Base-by-base conservation (phyloP, 2,113 vertebrate species). In the Burhinus bistriatus region DNA sequence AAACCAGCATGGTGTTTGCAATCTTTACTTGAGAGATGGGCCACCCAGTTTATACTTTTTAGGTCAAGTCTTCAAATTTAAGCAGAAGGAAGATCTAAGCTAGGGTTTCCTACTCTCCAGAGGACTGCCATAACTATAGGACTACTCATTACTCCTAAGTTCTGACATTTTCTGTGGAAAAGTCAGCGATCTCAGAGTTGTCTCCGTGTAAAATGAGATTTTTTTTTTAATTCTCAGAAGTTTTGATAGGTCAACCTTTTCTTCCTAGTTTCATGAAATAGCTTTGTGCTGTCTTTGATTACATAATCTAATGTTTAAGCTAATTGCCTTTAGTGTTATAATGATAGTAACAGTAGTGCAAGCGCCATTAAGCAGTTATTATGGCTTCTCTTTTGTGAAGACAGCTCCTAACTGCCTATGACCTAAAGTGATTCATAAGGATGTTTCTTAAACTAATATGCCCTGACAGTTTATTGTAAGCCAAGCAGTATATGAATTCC, bases 361-460 rank as follows among this genome's bases (percentile, higher is more conserved):
- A 85, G 87, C 44, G 69, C 68, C 52, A 80, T 97, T 89, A 95
- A 94, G 61, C 61, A 87, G 66, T 65, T 95, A 26, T 90, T 94
- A 70, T 26, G 21, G 75, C 40, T 91, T 55, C 29, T 64, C 34
- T 70, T 76, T 86, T 72, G 72, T 70, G 57, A 90, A 94, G 55
- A 76, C 51, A 90, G 34, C 47, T 81, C 3, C 1, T 58, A 87
- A 71, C 16, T 85, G 55, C 57, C 78, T 80, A 88, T 20, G 34
- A n/a, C 78, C 54, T 54, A 21, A 89, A 78, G 38, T 55, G 71
- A 93, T 95, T 96, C 29, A 61, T 25, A 72, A 32, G n/a, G 44
- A 82, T 58, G 34, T 51, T 93, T 93, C 90, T 91, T 80, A 83
- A 94, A 64, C 34, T 91, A 89, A 90, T 78, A 27, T 40, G 5